phyloP scores from a whole-genome alignment of 1,140 invertebrate genomes.

The Trichomalopsis sarcophagae region DNA sequence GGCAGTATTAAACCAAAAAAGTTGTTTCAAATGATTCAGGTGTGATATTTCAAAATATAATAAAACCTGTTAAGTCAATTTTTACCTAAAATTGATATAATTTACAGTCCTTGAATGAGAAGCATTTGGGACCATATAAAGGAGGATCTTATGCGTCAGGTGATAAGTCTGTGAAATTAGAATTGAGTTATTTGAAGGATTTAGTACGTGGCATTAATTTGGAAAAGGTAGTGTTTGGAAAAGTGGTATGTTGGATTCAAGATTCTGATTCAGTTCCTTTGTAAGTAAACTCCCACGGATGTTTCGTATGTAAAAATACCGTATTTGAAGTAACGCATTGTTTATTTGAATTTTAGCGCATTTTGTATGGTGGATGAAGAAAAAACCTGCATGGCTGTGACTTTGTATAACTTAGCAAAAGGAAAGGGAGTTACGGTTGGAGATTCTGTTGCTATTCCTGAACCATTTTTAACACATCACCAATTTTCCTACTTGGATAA shows the following conservation, averaged over 20 bases:
- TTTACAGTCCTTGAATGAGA: constrained; percentile 75
- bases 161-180: constrained; percentile 76
- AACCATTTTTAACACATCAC: constrained; percentile 82
- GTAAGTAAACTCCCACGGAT: constrained; percentile 74
- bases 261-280: constrained; percentile 86
- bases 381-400: constrained; percentile 83
- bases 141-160: constrained; percentile 77
- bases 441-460: constrained; percentile 87
- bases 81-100: constrained; percentile 43
- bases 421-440: constrained; percentile 89
- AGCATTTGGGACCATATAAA: constrained; percentile 79
- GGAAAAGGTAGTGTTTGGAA: constrained; percentile 84
- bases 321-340: background rate
- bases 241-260: constrained; percentile 87
- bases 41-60: constrained; percentile 60
- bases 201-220: constrained; percentile 78
- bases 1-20: constrained; percentile 86
- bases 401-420: constrained; percentile 88
- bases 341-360: constrained; percentile 78
- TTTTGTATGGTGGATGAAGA: constrained; percentile 88
- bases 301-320: background rate
- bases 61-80: constrained; percentile 54
- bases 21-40: constrained; percentile 81
- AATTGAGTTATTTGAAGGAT: constrained; percentile 72
- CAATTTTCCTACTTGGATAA: constrained; percentile 78